phyloP scores from a whole-genome alignment of 2,113 vertebrate species.

The Catharus fuscescens region DNA sequence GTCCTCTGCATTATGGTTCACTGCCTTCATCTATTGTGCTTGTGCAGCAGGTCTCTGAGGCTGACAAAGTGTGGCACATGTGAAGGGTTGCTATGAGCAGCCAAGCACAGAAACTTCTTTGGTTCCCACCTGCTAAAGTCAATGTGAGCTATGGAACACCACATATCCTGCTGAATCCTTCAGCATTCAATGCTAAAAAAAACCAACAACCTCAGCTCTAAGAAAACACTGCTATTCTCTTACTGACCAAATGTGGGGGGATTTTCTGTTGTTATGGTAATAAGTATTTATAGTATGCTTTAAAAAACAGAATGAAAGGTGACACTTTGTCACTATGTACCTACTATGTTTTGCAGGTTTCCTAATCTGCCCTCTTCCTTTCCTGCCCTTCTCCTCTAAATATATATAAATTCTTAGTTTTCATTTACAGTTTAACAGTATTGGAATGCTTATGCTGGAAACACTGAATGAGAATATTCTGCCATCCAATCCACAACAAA shows the following conservation, averaged over 20 bases:
- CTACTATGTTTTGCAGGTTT: not conserved
- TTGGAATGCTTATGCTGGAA: not conserved
- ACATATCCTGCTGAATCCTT: not conserved
- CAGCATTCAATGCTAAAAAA: not conserved
- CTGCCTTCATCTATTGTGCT: not conserved
- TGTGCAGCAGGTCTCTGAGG: not conserved
- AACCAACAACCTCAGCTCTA: not conserved
- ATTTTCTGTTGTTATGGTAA: slow-evolving; percentile 1
- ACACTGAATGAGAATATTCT: not conserved
- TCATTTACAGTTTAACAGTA: not conserved
- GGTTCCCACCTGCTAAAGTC: not conserved
- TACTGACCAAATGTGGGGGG: not conserved
- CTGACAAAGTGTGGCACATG: not conserved
- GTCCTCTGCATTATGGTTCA: not conserved
- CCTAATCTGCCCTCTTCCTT: not conserved
- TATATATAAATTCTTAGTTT: not conserved
- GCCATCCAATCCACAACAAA: not conserved
- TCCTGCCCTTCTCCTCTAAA: accelerated
- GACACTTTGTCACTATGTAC: not conserved
- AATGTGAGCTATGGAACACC: not conserved
- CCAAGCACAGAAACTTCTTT: not conserved
- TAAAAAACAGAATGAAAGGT: not conserved
- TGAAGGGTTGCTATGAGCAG: not conserved
- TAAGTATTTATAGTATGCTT: not conserved
- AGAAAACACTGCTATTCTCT: not conserved